Evolutionary conservation across 1,140 invertebrate genomes (phyloP).

Genomic region (Drosophila mayri): DNA sequence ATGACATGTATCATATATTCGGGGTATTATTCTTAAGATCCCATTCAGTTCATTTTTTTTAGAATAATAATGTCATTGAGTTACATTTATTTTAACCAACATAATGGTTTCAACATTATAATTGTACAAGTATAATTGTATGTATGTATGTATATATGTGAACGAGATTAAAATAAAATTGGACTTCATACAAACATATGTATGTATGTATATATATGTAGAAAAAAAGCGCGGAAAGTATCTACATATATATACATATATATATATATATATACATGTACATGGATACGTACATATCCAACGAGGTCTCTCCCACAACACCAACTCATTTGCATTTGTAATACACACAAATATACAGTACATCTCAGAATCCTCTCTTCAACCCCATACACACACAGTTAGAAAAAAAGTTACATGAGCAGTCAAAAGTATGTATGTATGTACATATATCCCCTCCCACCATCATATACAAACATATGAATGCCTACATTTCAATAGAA

Average conservation of each 20-base stretch:
- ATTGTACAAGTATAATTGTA: too few relatives aligned
- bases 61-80: background rate
- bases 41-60: too few relatives aligned
- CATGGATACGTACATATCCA: background rate
- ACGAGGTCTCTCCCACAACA: slow-evolving; percentile 5
- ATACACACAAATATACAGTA: slow-evolving; percentile 15
- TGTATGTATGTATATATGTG: too few relatives aligned
- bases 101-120: too few relatives aligned
- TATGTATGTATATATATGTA: background rate
- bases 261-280: too few relatives aligned
- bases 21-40: too few relatives aligned
- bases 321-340: slow-evolving; percentile 16
- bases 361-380: slow-evolving; percentile 15
- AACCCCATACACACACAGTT: slow-evolving; percentile 8
- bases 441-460: slow-evolving; percentile 18
- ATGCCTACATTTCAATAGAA: background rate
- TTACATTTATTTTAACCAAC: background rate
- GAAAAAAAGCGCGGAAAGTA: slow-evolving; percentile 1
- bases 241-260: background rate
- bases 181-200: background rate
- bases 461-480: background rate
- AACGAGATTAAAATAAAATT: background rate
- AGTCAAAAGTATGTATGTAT: too few relatives aligned
- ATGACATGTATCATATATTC: too few relatives aligned
- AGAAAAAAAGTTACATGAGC: slow-evolving; percentile 23